Base-by-base conservation (phyloP, 2,888 invertebrate genomes). In the Phaedon cochleariae region DNA sequence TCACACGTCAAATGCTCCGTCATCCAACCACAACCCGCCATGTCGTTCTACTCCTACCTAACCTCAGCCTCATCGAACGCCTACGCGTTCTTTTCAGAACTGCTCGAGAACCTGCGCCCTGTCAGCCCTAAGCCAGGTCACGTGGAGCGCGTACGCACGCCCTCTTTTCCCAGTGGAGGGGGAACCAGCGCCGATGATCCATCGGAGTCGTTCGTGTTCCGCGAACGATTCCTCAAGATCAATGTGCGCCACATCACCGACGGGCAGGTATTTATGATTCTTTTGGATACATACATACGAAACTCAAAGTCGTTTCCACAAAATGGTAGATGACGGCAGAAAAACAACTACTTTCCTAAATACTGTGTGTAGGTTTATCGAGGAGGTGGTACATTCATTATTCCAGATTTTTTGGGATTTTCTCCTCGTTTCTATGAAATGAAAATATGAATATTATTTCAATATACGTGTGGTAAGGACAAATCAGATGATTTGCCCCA, bases 191-290 rank as follows among this genome's bases (percentile, higher is more conserved):
- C 85, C 66, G 85, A 84, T 77, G 75, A 68, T 37, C 77, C 79
- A 20, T 74, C 75, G 46, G 77, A 77, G 48, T 87, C 88, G 71
- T 89, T 89, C 76, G 87, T 88, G 68, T 90, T 89, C 67, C 92
- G 92, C 76, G 91, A 93, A 84, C 88, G 93, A 74, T 96, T 96
- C 85, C 90, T 96, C 78, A 95, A 96, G 86, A 95, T 96, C 80
- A 95, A 95, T 83, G 95, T 95, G 64, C 89, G 94, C 69, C 95
- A 96, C 84, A 94, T 96, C 82, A 95, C 97, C 65, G 95, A 96
- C 85, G 94, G 96, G 77, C 94, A 96, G n/a, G n/a, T n/a, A n/a
- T n/a, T n/a, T n/a, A n/a, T n/a, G n/a, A n/a, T n/a, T n/a, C n/a
- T n/a, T n/a, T n/a, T n/a, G n/a, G n/a, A n/a, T n/a, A n/a, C n/a